Evolutionary conservation across 2,113 vertebrate genomes (phyloP), one percentile per base, ranked within the genome.

Genomic region (Piprites chloris): DNA sequence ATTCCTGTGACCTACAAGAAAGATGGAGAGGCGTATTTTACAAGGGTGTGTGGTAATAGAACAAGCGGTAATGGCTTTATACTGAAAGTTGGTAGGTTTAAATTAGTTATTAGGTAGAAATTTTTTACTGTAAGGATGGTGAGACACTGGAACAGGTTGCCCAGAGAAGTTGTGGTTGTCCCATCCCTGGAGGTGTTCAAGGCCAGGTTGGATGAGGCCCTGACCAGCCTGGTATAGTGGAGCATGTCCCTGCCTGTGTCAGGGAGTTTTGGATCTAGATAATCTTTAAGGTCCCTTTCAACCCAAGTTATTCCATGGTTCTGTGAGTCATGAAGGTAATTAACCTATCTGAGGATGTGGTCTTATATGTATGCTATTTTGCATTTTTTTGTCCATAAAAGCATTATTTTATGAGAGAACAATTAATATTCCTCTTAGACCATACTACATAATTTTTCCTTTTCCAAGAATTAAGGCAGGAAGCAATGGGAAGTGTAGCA

Each of bases 401-500:
- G 55, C 72, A 80, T 96, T 95, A 76, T 87, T 97, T 92, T 69
- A 72, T 7, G 11, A 89, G 30, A 84, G 22, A 68, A 61, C 52
- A 96, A 83, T 77, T 95, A 79, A 83, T 90, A 85, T 89, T 86
- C 21, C 18, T 94, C 42, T 78, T 86, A 61, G 72, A 75, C 44
- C 61, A 37, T 22, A 42, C 46, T 42, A 20, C n/a, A 62, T 16
- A 14, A 27, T 3, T 78, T 92, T 95, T 97, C 72, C 30, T 73
- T 95, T 91, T 33, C 24, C 19, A 90, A 75, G 71, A 96, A 83
- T 91, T 86, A 85, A 92, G 30, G 17, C 55, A 50, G 12, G 22
- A 85, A 82, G 35, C 30, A 50, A 26, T 39, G 14, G 33, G 6
- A 52, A 59, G 82, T 47, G 33, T 59, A 72, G 26, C 6, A 30